Conservation (phyloP, 1,140 invertebrate species). For the Spodoptera frugiperda region DNA sequence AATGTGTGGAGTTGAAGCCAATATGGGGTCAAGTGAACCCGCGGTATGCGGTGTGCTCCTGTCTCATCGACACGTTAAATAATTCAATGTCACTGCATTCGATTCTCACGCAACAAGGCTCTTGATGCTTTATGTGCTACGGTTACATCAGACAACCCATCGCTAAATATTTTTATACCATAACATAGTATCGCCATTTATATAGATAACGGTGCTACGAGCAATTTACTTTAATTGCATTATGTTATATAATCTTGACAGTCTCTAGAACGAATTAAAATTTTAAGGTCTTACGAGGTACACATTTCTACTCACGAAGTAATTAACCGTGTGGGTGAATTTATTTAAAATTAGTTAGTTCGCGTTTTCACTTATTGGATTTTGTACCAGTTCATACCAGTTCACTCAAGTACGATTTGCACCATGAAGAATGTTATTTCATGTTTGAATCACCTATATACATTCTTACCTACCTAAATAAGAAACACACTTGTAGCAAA, state of each 20-base stretch:
- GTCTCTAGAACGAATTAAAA: conserved; percentile 5
- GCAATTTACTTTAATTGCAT: conserved; percentile 21
- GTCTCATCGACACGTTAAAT: conserved; percentile 31
- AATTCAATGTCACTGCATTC: conserved; percentile 43
- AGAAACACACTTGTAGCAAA: too few species aligned
- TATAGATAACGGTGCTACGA: conserved; percentile 6
- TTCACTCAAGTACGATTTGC: background rate
- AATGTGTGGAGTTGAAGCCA: conserved; percentile 47
- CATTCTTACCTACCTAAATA: too few species aligned
- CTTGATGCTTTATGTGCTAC: background rate
- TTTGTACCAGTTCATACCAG: background rate
- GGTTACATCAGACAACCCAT: conserved; percentile 23
- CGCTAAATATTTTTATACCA: conserved; percentile 17
- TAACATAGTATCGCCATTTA: conserved; percentile 2
- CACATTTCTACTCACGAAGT: conserved; percentile 1
- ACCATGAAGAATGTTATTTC: background rate
- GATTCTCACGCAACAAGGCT: conserved; percentile 7
- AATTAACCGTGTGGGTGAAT: background rate
- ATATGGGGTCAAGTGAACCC: conserved; percentile 52
- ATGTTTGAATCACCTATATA: background rate
- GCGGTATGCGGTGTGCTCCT: conserved; percentile 12
- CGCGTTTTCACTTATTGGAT: conserved; percentile 1
- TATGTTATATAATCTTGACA: conserved; percentile 19
- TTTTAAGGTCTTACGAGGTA: conserved; percentile 3
- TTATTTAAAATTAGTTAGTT: conserved; percentile 3